These are phyloP conservation scores for Anolis sagrei DNA, from an alignment of 2,113 vertebrate species.

Conservation along the genomic window DNA sequence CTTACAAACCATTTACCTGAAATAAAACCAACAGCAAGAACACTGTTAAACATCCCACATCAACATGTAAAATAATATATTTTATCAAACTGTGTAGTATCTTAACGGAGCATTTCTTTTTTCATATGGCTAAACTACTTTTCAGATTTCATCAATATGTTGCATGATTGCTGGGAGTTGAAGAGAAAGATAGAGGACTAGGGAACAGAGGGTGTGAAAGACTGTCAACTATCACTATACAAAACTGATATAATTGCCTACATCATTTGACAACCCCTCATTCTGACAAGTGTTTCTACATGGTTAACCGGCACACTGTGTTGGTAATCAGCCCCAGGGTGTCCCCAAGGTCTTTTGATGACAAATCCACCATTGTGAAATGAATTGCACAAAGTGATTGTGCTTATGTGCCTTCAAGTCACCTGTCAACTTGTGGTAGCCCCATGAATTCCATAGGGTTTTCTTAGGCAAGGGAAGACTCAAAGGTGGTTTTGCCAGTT, in stretches of 20 bases:
- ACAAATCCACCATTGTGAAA: conserved; percentile 4
- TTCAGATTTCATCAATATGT: not conserved
- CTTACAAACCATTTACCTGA: conserved; percentile 88
- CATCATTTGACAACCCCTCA: not conserved
- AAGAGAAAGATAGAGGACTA: not conserved
- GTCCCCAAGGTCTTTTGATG: not conserved
- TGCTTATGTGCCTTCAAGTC: not conserved
- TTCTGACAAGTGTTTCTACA: conserved; percentile 3
- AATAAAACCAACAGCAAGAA: conserved; percentile 40
- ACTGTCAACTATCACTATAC: not conserved
- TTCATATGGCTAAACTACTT: not conserved
- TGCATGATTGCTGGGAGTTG: not conserved
- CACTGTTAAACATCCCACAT: not conserved
- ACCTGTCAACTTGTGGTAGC: no score
- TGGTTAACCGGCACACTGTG: not conserved
- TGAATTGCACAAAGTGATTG: not conserved
- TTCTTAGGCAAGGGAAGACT: no score
- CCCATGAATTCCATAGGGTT: no score
- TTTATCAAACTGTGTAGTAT: conserved; percentile 18
- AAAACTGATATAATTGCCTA: not conserved
- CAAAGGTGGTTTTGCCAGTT: no score
- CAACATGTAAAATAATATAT: not conserved
- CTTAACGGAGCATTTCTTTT: not conserved
- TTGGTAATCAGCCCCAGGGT: not conserved
- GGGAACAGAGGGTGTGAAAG: not conserved